Conservation (phyloP, 2,113 vertebrate genomes). For the Hyaena hyaena region DNA sequence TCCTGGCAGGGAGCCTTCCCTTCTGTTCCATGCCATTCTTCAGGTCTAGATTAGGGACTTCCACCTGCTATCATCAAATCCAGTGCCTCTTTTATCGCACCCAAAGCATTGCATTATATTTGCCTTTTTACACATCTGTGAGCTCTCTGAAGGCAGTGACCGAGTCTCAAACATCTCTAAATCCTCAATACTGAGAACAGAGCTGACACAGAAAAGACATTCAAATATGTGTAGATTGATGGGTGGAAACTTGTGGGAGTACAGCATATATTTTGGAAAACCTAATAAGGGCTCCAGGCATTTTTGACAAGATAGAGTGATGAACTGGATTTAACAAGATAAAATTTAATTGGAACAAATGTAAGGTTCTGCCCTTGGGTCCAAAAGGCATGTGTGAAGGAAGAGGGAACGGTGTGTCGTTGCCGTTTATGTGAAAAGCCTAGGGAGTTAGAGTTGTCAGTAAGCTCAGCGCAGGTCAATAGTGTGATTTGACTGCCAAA, state of each 20-base stretch:
- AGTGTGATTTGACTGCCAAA: conserved; percentile 68
- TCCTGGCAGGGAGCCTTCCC: background rate
- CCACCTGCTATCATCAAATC: background rate
- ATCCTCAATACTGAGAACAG: background rate
- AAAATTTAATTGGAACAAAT: conserved; percentile 81
- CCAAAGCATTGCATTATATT: background rate
- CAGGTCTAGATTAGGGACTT: background rate
- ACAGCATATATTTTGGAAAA: conserved; percentile 75
- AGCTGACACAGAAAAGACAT: conserved; percentile 33
- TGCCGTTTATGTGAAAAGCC: conserved; percentile 42
- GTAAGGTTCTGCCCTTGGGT: conserved; percentile 79
- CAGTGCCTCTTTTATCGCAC: background rate
- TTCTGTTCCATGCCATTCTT: background rate
- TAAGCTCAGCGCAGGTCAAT: background rate
- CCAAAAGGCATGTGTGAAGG: conserved; percentile 60
- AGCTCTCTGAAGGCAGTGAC: conserved; percentile 1
- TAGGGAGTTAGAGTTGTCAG: conserved; percentile 37
- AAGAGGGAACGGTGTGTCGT: background rate
- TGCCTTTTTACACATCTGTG: background rate
- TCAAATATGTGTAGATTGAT: conserved; percentile 59
- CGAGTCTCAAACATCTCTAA: conserved; percentile 41
- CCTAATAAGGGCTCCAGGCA: conserved; percentile 78
- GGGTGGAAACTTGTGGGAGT: conserved; percentile 67
- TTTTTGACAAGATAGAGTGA: conserved; percentile 77
- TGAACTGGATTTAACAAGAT: conserved; percentile 77